Evolutionary conservation across 2,113 vertebrate species (phyloP).

Genomic region (Marmota monax): DNA sequence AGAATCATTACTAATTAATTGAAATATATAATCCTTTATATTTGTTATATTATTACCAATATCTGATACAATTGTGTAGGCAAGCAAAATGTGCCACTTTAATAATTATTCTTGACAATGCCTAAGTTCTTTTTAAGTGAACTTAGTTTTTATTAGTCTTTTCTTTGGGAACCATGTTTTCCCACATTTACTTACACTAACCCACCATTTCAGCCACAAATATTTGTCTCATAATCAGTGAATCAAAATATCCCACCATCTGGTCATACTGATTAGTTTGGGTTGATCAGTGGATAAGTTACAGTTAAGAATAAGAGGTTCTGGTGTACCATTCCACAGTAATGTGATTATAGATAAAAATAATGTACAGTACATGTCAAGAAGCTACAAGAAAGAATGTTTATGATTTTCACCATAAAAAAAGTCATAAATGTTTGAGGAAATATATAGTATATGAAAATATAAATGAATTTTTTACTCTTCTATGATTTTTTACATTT

Average conservation of each 20-base stretch:
- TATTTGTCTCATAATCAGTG: background rate
- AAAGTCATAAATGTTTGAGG: too few relatives aligned
- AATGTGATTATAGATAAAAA: too few relatives aligned
- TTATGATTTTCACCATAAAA: too few relatives aligned
- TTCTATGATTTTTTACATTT: slow-evolving; percentile 29
- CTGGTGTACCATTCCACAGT: too few relatives aligned
- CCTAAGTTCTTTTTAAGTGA: slow-evolving; percentile 12
- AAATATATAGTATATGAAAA: background rate
- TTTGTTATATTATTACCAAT: background rate
- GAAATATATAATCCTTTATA: background rate
- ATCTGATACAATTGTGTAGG: background rate
- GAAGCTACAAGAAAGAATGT: too few relatives aligned
- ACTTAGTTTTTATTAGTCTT: slow-evolving; percentile 3
- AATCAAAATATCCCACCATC: background rate
- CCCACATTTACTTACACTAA: background rate
- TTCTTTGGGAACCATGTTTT: background rate
- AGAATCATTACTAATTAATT: slow-evolving; percentile 32
- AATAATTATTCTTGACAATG: slow-evolving; percentile 36
- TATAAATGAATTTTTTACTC: background rate
- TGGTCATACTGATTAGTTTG: background rate
- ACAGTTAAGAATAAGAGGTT: background rate
- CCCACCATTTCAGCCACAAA: background rate
- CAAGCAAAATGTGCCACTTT: background rate
- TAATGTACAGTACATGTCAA: too few relatives aligned
- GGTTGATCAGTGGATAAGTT: background rate